Base-by-base conservation (phyloP, 2,113 vertebrate species). In the Edolisoma coerulescens region DNA sequence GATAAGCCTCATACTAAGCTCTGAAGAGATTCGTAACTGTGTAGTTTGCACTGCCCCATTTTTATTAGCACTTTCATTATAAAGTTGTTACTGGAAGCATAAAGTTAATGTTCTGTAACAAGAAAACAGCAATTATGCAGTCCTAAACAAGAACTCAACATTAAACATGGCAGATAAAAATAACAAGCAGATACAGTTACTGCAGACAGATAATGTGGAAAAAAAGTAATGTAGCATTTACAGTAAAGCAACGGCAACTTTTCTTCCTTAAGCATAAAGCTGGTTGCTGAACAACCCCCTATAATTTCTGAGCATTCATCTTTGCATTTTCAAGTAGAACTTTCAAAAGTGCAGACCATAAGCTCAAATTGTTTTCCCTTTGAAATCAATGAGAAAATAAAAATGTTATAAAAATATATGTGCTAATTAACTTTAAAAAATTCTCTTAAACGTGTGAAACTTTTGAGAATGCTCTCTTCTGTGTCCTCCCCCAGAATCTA, bases 11-110 rank as follows among this genome's bases (percentile, higher is more conserved):
- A 52, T 26, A 54, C 49, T 95, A 93, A 95, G 91, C 75, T 89
- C 78, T 93, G 50, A 57, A 94, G 84, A 95, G 60, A 91, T 89
- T 85, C 95, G 49, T 91, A 94, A 82, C n/a, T 77, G 33, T 71
- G 61, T 44, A 50, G 75, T 84, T 91, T 91, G 78, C 75, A 45
- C 14, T 79, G 82, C 26, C 70, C 59, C 47, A 28, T 87, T 95
- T 96, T 89, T 96, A 94, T 95, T 90, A 96, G 87, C 81, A 50
- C 91, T 96, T 96, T 91, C 91, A 96, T 96, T 94, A 94, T 71
- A 61, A 93, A 95, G 84, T 91, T 96, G 59, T 96, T 96, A 91
- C 63, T 89, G 89, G 61, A 92, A 95, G 45, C 70, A 91, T 71
- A 75, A 92, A 94, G 87, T 91, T 96, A 96, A 95, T 85, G 89